Evolutionary conservation across 2,113 vertebrate species (phyloP).

Genomic region (Tamias sibiricus): DNA sequence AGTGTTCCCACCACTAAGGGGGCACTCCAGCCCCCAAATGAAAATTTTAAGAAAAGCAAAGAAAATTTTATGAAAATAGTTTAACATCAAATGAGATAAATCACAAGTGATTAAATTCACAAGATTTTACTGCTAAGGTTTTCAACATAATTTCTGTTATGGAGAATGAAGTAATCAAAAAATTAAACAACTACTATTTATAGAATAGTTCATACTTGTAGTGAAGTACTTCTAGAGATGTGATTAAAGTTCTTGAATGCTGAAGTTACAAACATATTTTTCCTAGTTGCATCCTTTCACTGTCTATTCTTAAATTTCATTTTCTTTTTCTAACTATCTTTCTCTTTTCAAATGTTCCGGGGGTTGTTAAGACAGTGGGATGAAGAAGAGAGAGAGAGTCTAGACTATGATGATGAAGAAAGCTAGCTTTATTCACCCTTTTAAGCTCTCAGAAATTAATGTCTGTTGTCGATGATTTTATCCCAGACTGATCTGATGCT

Average conservation of each 20-base stretch:
- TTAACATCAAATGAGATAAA: constrained; percentile 24
- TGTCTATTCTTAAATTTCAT: background rate
- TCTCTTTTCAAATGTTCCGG: background rate
- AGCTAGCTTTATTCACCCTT: background rate
- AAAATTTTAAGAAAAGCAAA: background rate
- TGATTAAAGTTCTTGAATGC: background rate
- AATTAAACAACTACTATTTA: background rate
- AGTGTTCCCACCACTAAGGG: no score
- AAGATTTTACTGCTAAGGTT: background rate
- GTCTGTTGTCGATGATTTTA: background rate
- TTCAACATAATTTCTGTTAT: background rate
- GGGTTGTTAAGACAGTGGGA: background rate
- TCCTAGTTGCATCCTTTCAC: background rate
- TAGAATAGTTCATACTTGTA: background rate
- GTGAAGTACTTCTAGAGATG: background rate
- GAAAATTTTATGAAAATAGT: background rate
- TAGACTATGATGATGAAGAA: background rate
- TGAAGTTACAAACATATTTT: background rate
- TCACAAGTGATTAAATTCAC: constrained; percentile 1
- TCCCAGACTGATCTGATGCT: background rate
- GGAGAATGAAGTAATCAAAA: constrained; percentile 21
- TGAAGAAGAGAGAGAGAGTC: background rate
- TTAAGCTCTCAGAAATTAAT: background rate
- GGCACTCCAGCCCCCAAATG: background rate
- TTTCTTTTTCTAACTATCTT: constrained; percentile 29